Conservation (phyloP, 2,113 vertebrate species). For the Phylloscopus trochilus region DNA sequence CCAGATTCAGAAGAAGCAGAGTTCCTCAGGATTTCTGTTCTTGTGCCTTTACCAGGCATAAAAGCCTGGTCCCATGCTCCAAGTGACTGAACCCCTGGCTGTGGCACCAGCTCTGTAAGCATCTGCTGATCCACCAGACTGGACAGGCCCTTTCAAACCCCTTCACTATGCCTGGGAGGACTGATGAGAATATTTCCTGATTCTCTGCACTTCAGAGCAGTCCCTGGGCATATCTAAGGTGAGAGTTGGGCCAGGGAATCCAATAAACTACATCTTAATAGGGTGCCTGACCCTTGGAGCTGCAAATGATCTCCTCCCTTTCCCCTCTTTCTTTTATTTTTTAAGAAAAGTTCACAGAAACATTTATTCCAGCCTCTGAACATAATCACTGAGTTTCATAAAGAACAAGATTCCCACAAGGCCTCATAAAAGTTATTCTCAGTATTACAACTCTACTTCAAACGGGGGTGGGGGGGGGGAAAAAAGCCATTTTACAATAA, state of each 20-base stretch:
- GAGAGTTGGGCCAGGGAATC: neutral
- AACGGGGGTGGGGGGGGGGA: neutral
- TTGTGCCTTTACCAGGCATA: neutral
- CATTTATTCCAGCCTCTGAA: constrained; percentile 50
- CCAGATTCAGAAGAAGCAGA: neutral
- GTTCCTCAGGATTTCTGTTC: neutral
- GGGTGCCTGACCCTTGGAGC: neutral
- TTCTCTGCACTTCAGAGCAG: neutral
- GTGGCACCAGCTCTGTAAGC: neutral
- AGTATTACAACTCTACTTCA: constrained; percentile 42
- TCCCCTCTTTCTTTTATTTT: neutral
- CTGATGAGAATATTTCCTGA: neutral
- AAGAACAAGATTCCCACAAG: constrained; percentile 46
- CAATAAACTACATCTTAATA: neutral
- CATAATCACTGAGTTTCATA: constrained; percentile 31
- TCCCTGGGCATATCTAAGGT: neutral
- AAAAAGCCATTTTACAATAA: constrained; percentile 48
- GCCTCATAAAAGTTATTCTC: constrained; percentile 54
- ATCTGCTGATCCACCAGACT: neutral
- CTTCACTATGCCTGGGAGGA: neutral
- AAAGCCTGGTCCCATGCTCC: neutral
- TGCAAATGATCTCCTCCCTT: neutral
- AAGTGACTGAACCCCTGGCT: neutral
- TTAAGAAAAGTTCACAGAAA: neutral
- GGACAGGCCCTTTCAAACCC: neutral